A percentile compares a stretch with the other conserved stretches of the same genome.
phyloP scores from a whole-genome alignment of 2,888 invertebrate genomes.

The Zele albiditarsus region DNA sequence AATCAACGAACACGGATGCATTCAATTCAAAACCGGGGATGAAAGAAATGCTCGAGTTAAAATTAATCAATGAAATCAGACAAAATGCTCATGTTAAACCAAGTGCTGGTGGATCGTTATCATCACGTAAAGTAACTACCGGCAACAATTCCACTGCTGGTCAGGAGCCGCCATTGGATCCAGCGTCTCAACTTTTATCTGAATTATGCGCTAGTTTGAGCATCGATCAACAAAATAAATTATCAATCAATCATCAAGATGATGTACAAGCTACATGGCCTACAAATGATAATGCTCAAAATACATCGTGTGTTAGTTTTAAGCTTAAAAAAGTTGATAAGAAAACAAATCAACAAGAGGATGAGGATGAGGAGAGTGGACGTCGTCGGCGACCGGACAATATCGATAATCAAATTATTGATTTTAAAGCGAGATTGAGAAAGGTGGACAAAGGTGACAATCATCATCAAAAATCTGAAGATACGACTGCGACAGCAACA shows the following conservation, averaged over 20 bases:
- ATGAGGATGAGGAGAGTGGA: constrained; percentile 64
- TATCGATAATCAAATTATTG: constrained; percentile 80
- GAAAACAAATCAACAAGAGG: constrained; percentile 73
- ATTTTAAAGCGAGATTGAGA: constrained; percentile 87
- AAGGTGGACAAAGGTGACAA: constrained; percentile 80
- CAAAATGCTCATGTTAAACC: constrained; percentile 82
- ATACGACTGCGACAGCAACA: constrained; percentile 57
- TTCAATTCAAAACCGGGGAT: constrained; percentile 76
- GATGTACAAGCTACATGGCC: constrained; percentile 57
- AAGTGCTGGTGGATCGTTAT: constrained; percentile 68
- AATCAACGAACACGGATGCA: constrained; percentile 55
- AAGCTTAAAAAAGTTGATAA: constrained; percentile 84
- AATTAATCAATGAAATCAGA: constrained; percentile 88
- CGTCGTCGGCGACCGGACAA: constrained; percentile 50
- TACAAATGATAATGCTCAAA: constrained; percentile 57
- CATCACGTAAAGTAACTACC: constrained; percentile 44
- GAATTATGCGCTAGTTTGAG: constrained; percentile 90
- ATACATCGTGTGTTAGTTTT: constrained; percentile 61
- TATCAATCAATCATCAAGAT: constrained; percentile 50
- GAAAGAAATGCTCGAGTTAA: constrained; percentile 88
- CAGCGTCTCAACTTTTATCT: constrained; percentile 86
- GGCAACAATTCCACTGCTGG: constrained; percentile 52
- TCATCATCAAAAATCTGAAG: constrained; percentile 56
- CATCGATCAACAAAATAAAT: constrained; percentile 77
- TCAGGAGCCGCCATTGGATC: constrained; percentile 76